phyloP scores from a whole-genome alignment of 92 coral and sea anemone species.

The Paragorgia papillata region DNA sequence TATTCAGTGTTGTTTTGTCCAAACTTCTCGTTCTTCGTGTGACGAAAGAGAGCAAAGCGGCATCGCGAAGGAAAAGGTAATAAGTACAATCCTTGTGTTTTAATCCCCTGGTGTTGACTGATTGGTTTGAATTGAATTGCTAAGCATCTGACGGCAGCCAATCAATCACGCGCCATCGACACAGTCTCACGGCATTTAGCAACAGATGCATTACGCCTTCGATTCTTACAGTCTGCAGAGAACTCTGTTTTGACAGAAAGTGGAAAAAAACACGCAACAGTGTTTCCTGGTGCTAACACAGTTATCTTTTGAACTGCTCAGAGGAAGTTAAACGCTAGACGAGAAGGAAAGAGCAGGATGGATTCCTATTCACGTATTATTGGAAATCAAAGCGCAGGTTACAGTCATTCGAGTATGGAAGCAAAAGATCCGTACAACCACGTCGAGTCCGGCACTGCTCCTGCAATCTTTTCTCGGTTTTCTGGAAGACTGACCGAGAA shows the following conservation, averaged over 20 bases:
- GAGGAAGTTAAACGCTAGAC: constrained; percentile 34
- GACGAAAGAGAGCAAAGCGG: constrained; percentile 8
- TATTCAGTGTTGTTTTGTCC: not conserved
- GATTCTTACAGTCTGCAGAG: constrained; percentile 23
- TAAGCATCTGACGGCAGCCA: constrained; percentile 41
- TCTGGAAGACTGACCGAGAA: constrained; percentile 8
- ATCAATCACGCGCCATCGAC: constrained; percentile 38
- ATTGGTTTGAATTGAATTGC: constrained; percentile 44
- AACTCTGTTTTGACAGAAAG: constrained; percentile 42
- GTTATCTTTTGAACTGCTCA: constrained; percentile 15
- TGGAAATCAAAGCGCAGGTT: constrained; percentile 44
- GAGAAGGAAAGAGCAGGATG: constrained; percentile 29
- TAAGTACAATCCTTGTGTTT: constrained; percentile 19
- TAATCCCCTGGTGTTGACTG: constrained; percentile 50
- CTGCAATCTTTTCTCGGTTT: constrained; percentile 1
- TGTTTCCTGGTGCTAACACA: constrained; percentile 32
- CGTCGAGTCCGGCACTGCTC: constrained; percentile 19
- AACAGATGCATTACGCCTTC: constrained; percentile 31
- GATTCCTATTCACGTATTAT: constrained; percentile 31
- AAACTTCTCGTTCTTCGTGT: constrained; percentile 1
- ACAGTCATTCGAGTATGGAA: constrained; percentile 6
- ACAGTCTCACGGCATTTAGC: constrained; percentile 29
- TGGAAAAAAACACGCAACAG: constrained; percentile 31
- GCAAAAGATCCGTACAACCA: constrained; percentile 12
- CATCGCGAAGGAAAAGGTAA: constrained; percentile 10